Conservation (phyloP, 1,140 invertebrate genomes). For the Drosophila guanche region DNA sequence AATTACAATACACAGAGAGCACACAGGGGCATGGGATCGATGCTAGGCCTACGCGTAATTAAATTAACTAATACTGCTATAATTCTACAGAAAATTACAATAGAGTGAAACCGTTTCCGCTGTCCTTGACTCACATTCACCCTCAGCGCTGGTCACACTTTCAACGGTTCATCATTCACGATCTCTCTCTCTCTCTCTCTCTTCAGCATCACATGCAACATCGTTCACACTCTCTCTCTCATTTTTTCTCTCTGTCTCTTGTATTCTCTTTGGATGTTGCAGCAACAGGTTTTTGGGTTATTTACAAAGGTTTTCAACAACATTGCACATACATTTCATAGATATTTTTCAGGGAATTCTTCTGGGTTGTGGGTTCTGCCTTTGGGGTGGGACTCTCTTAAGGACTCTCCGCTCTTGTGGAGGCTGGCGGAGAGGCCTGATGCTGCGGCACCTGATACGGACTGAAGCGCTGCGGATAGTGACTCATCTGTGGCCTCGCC, state of each 20-base stretch:
- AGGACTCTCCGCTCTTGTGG: constrained; percentile 61
- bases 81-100: constrained; percentile 61
- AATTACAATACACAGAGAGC: neutral
- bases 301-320: constrained; percentile 48
- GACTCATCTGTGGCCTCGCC: constrained; percentile 54
- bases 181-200: no score
- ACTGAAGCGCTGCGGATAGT: constrained; percentile 82
- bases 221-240: constrained; percentile 9
- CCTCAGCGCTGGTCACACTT: no score
- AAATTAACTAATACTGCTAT: constrained; percentile 81
- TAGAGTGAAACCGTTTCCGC: constrained; percentile 42
- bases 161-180: no score
- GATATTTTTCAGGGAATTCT: constrained; percentile 11
- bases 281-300: constrained; percentile 54
- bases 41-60: constrained; percentile 63
- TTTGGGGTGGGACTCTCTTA: constrained; percentile 25
- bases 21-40: constrained; percentile 20
- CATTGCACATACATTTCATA: constrained; percentile 76
- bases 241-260: no score
- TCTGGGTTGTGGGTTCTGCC: constrained; percentile 17
- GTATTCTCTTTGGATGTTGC: constrained; percentile 44
- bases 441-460: constrained; percentile 82
- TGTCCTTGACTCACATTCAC: constrained; percentile 14
- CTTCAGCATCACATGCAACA: constrained; percentile 65
- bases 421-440: constrained; percentile 64